Conservation (phyloP, 1,140 invertebrate genomes). For the Paralvinella palmiformis region DNA sequence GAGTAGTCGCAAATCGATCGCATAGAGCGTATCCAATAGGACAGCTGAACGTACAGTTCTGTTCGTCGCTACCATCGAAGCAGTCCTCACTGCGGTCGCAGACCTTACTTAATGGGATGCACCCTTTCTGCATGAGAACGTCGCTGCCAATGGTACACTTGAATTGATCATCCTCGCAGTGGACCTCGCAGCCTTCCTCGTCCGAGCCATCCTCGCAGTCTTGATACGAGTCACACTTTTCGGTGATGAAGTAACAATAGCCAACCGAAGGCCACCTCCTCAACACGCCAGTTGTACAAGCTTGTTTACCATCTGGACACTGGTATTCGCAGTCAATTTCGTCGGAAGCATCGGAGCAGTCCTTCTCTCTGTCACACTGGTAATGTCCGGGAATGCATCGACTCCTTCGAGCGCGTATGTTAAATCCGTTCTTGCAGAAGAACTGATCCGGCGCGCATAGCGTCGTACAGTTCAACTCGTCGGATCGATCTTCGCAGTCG, state of each 20-base stretch:
- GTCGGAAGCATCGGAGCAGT: conserved; percentile 8
- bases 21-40: neutral
- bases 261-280: neutral
- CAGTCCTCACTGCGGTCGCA: conserved; percentile 5
- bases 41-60: neutral
- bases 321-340: neutral
- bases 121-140: neutral
- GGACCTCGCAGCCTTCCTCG: neutral
- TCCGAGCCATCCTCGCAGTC: conserved; percentile 1
- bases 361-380: neutral
- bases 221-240: neutral
- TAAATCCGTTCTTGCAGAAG: conserved; percentile 1
- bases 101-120: neutral
- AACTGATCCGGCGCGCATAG: neutral
- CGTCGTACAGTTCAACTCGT: conserved; percentile 4
- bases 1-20: conserved; percentile 9
- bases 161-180: conserved; percentile 4
- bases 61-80: conserved; percentile 5
- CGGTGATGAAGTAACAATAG: neutral
- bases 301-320: neutral
- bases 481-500: conserved; percentile 12
- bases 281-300: neutral
- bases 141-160: neutral
- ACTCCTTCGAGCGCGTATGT: neutral
- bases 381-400: neutral